Base-by-base conservation (phyloP, 2,797 vertebrate species). In the Huso huso region DNA sequence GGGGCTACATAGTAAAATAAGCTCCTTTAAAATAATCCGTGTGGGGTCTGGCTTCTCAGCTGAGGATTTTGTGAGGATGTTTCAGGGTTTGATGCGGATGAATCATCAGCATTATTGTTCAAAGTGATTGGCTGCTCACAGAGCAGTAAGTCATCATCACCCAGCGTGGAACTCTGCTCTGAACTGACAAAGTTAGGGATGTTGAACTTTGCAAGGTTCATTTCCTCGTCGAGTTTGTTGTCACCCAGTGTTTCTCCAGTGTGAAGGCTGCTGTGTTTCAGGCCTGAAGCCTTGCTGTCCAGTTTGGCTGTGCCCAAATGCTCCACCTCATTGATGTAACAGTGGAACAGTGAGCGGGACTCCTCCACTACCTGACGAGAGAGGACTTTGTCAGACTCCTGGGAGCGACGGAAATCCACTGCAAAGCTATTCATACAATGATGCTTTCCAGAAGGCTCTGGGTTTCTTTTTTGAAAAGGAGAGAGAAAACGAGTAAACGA, bases 121-220 rank as follows among this genome's bases (percentile, higher is more conserved):
- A 90, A 78, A 72, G 86, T 71, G 70, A 82, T 72, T 1, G 89
- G 81, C 1, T 91, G 85, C 68, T 93, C 91, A 0, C 90, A 89
- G 73, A 92, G 86, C 65, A 93, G 82, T 68, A 93, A 82, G 61
- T 95, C 91, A 2, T 94, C 93, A 15, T 93, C 92, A 9, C 87
- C 89, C 10, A 92, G 77, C 0, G 82, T 83, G 58, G 91, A 91
- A 69, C 83, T 89, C 62, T 89, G 90, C 67, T 96, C 93, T 6
- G 91, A 86, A 75, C 88, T 92, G 74, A 96, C 90, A 62, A 93
- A 95, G 73, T 96, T 96, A 1, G 94, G 94, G 71, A 96, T 93
- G 79, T 92, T 91, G 73, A 93, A 95, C 66, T 91, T 89, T 62
- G 88, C 79, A 49, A 91, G 82, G 70, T 74, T 78, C 6, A 83